Percentiles rank a stretch among this genome's conserved stretches.
Evolutionary conservation across 92 coral and sea anemone species (phyloP).

Genomic region (Zoanthus gigantus): DNA sequence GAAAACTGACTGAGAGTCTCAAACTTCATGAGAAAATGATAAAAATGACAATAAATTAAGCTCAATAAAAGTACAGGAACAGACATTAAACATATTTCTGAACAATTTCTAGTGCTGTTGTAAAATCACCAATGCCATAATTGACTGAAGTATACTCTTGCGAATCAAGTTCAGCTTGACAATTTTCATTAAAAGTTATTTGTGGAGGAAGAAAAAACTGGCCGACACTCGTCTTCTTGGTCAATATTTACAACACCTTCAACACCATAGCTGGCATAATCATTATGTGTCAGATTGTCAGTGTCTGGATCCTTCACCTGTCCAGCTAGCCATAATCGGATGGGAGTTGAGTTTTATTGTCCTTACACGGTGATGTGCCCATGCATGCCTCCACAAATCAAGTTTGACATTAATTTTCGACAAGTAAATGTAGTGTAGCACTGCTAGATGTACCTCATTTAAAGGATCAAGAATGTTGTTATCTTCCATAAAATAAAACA

Average conservation of each 20-base stretch:
- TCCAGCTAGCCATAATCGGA: constrained; percentile 14
- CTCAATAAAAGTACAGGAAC: constrained; percentile 9
- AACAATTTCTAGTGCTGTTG: constrained; percentile 28
- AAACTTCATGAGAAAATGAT: background rate
- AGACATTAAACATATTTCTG: constrained; percentile 19
- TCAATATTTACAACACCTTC: background rate
- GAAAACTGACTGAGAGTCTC: background rate
- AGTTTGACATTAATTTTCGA: constrained; percentile 17
- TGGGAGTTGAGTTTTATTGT: constrained; percentile 30
- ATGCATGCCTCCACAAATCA: constrained; percentile 39
- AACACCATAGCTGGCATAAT: constrained; percentile 4
- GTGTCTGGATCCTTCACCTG: background rate
- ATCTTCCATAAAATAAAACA: constrained; percentile 1
- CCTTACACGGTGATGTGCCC: constrained; percentile 45
- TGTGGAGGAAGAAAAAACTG: constrained; percentile 30
- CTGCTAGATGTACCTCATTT: constrained; percentile 6
- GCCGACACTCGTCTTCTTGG: background rate
- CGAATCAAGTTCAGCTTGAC: constrained; percentile 32
- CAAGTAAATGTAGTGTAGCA: constrained; percentile 34
- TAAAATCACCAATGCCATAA: constrained; percentile 19
- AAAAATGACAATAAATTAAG: background rate
- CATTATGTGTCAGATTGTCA: background rate
- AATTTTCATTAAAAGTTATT: constrained; percentile 33
- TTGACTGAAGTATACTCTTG: constrained; percentile 22
- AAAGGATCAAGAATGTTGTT: constrained; percentile 9